Conservation (phyloP, 2,797 vertebrate genomes). For the Enteromius fasciolatus region DNA sequence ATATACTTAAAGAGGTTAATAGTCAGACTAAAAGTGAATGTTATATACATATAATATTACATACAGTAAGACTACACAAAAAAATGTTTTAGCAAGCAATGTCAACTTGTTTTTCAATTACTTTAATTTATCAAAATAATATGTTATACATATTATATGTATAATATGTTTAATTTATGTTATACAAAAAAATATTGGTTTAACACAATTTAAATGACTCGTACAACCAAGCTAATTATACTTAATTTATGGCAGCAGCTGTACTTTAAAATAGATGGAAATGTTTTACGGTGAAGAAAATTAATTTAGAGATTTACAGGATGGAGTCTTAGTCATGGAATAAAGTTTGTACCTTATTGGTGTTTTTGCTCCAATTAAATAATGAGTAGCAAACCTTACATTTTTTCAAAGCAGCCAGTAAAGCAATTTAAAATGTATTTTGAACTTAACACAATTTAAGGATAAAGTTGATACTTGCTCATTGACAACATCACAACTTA, state of each 20-base stretch:
- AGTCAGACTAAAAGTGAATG: background rate
- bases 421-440: background rate
- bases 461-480: background rate
- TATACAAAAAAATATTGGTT: background rate
- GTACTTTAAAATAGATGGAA: background rate
- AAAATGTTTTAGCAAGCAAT: background rate
- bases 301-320: background rate
- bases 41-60: background rate
- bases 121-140: background rate
- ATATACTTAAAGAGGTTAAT: background rate
- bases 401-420: background rate
- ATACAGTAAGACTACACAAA: background rate
- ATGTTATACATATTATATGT: too few relatives aligned
- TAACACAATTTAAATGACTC: background rate
- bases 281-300: background rate
- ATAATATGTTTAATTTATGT: too few relatives aligned
- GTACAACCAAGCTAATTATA: background rate
- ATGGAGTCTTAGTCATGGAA: background rate
- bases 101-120: background rate
- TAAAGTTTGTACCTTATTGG: background rate
- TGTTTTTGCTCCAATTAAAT: background rate
- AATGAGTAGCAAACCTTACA: background rate
- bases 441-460: background rate
- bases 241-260: background rate
- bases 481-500: background rate